A percentile compares a stretch with the other conserved stretches of the same genome.
phyloP scores from a whole-genome alignment of 2,113 vertebrate genomes.

The Strix aluco region DNA sequence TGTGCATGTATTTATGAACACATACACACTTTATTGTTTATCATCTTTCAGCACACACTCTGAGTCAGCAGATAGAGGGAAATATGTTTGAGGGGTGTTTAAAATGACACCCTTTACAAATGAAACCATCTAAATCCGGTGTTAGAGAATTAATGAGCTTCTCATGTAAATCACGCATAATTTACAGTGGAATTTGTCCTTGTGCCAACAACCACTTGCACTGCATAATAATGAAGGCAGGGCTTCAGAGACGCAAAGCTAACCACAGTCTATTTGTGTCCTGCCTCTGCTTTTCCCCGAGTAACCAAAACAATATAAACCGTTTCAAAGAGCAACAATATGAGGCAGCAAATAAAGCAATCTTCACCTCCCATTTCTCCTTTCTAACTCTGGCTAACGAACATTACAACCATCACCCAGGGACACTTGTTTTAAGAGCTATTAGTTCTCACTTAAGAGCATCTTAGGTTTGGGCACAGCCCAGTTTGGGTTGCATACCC shows the following conservation, averaged over 20 bases:
- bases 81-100: constrained; percentile 63
- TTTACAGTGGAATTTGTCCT: constrained; percentile 71
- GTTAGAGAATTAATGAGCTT: constrained; percentile 80
- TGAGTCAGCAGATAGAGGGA: constrained; percentile 39
- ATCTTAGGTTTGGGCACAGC: not conserved
- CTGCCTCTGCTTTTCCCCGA: not conserved
- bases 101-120: constrained; percentile 71
- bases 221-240: constrained; percentile 78
- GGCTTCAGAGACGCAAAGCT: constrained; percentile 52
- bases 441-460: not conserved
- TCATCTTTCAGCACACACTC: constrained; percentile 29
- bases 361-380: not conserved
- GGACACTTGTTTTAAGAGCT: not conserved
- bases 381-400: not conserved
- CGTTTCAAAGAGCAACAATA: not conserved
- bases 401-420: not conserved
- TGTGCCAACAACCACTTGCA: constrained; percentile 77
- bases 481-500: not conserved
- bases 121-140: constrained; percentile 73
- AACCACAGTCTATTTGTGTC: not conserved
- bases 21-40: constrained; percentile 7
- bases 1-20: constrained; percentile 2
- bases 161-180: constrained; percentile 87
- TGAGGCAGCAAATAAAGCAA: not conserved
- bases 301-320: not conserved